These are phyloP conservation scores for Caenorhabditis briggsae DNA, from an alignment of 1,140 invertebrate species.

Conservation along the genomic window DNA sequence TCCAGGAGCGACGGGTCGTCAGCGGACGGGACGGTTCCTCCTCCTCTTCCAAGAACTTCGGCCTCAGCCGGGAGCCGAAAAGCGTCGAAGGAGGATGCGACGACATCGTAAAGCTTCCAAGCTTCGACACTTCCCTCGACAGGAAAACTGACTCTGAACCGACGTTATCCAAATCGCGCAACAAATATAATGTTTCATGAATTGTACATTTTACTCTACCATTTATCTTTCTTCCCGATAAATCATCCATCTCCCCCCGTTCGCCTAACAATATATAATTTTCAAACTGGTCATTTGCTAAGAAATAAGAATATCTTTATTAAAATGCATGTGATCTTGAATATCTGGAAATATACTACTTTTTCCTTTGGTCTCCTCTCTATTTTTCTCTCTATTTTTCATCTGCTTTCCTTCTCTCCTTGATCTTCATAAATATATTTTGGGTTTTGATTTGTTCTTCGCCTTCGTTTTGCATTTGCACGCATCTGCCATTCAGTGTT, in stretches of 20 bases:
- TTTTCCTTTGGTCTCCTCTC: too few species aligned
- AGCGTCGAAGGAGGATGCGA: constrained; percentile 26
- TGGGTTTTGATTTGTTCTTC: background rate
- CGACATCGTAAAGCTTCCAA: constrained; percentile 41
- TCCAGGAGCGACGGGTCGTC: constrained; percentile 27
- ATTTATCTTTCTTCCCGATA: background rate
- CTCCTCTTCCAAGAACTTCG: constrained; percentile 17
- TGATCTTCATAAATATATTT: constrained; percentile 24
- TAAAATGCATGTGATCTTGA: constrained; percentile 14
- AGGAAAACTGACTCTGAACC: constrained; percentile 33
- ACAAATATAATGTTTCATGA: background rate
- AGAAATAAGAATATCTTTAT: background rate
- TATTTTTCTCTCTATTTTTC: background rate
- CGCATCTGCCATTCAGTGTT: constrained; percentile 34
- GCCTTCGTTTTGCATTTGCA: constrained; percentile 1
- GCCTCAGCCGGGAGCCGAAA: constrained; percentile 28
- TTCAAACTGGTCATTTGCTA: constrained; percentile 7
- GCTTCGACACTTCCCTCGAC: background rate
- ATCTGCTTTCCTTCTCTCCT: background rate
- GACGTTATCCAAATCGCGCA: constrained; percentile 4
- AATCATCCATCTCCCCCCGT: background rate
- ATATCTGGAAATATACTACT: background rate
- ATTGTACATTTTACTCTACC: background rate
- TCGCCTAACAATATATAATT: background rate
- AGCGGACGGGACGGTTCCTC: constrained; percentile 13